Base-by-base conservation (phyloP, 2,113 vertebrate species). In the Plecturocebus donacophilus region DNA sequence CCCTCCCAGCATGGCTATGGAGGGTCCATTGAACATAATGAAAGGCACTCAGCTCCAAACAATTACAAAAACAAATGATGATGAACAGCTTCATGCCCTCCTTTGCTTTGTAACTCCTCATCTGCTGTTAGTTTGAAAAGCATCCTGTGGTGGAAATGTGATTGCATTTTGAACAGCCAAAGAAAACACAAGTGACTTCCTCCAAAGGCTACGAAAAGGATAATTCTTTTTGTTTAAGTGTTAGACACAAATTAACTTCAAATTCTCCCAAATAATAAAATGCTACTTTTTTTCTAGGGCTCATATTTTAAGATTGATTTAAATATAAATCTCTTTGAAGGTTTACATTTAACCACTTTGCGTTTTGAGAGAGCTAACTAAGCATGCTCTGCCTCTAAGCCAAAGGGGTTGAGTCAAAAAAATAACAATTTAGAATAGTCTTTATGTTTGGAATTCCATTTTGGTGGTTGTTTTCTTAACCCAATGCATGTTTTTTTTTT, bases 51-150 rank as follows among this genome's bases (percentile, higher is more conserved):
- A 49, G 27, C 71, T 95, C 54, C 45, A 64, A 75, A 64, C 64
- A 97, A 96, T 96, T 94, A 94, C 61, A 83, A 80, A 96, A 96
- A 91, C 84, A 96, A 97, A 91, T 96, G 45, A 66, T 93, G 85
- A 96, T 93, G 97, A 93, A 91, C 90, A 70, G 11, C 64, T 87
- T 93, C 12, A 1, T 38, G 61, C 40, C 52, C 11, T 87, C 47
- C 40, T 91, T 45, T 86, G 42, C 84, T 75, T 32, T 81, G 32
- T 40, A 94, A 87, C 58, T 95, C 84, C 35, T 83, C 42, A 45
- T 96, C 52, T 70, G 54, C 64, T 80, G 20, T 71, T 77, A 92
- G 91, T 76, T 87, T 49, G 32, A 75, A 84, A 49, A 90, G 86
- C 73, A 75, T 81, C 88, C 86, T 80, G 88, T 66, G 83, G 84